These are phyloP conservation scores for Tryphoninae sp. DNA, from an alignment of 2,888 invertebrate genomes.

Conservation along the genomic window DNA sequence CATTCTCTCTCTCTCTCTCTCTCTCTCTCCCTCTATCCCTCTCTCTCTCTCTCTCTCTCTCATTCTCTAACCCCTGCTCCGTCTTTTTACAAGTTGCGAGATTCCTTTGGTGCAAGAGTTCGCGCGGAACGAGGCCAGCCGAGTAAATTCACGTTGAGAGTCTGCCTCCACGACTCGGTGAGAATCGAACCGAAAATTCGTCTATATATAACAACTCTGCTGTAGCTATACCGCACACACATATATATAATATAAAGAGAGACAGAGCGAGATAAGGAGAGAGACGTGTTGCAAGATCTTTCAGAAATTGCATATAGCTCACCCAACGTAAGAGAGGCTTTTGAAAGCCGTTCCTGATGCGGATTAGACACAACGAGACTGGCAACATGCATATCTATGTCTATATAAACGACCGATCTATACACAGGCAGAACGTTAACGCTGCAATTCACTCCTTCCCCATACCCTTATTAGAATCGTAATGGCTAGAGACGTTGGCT, in stretches of 20 bases:
- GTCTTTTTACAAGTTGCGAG: conserved; percentile 39
- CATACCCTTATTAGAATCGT: conserved; percentile 44
- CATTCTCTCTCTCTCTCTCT: conserved; percentile 10
- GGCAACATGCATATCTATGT: conserved; percentile 3
- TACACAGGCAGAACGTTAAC: conserved; percentile 24
- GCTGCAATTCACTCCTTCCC: conserved; percentile 35
- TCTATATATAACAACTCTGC: conserved; percentile 25
- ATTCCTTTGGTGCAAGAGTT: conserved; percentile 51
- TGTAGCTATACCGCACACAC: background rate
- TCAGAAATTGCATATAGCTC: conserved; percentile 45
- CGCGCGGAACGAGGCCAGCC: conserved; percentile 47
- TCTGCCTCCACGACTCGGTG: conserved; percentile 57
- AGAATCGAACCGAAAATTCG: conserved; percentile 61
- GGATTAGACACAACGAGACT: conserved; percentile 38
- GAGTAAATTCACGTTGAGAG: conserved; percentile 56
- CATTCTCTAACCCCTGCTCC: conserved; percentile 8
- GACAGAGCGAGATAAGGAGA: conserved; percentile 4
- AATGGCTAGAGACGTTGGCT: conserved; percentile 31
- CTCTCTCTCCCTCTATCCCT: conserved; percentile 15
- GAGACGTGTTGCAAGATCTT: conserved; percentile 21
- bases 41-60: conserved; percentile 11
- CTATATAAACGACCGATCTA: background rate
- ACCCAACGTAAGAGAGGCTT: background rate
- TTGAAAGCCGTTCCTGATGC: conserved; percentile 7
- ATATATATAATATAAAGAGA: conserved; percentile 9